Conservation (phyloP, 2,113 vertebrate species). For the Ibidorhyncha struthersii region DNA sequence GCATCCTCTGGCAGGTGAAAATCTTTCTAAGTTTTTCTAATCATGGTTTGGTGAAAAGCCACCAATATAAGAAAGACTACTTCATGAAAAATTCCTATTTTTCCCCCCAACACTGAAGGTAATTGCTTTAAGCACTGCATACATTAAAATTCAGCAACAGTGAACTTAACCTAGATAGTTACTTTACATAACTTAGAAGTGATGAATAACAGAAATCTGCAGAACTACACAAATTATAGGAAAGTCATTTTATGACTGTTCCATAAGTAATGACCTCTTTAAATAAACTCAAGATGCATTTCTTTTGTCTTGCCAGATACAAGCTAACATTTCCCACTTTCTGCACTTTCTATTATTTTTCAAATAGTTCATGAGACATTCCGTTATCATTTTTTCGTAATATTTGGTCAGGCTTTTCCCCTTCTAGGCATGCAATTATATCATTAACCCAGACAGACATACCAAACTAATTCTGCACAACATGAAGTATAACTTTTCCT, state of each 20-base stretch:
- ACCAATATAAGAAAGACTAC: background rate
- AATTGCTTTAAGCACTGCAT: background rate
- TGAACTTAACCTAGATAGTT: background rate
- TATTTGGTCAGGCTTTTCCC: background rate
- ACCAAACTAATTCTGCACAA: background rate
- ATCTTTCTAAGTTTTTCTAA: background rate
- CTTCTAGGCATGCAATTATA: background rate
- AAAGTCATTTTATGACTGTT: background rate
- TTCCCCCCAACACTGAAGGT: background rate
- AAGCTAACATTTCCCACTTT: background rate
- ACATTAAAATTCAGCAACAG: background rate
- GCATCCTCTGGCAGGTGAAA: background rate
- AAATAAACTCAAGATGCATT: background rate
- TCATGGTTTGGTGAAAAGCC: background rate
- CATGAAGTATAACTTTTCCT: background rate
- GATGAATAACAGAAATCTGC: background rate
- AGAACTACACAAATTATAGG: background rate
- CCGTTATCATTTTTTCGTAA: background rate
- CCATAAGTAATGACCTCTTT: background rate
- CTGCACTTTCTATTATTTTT: background rate
- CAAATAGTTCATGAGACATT: background rate
- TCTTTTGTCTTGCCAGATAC: background rate
- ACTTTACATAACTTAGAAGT: background rate
- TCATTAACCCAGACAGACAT: background rate
- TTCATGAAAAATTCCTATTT: background rate